These are phyloP conservation scores for Eupithecia tripunctaria DNA, from an alignment of 2,888 invertebrate species.

Conservation along the genomic window DNA sequence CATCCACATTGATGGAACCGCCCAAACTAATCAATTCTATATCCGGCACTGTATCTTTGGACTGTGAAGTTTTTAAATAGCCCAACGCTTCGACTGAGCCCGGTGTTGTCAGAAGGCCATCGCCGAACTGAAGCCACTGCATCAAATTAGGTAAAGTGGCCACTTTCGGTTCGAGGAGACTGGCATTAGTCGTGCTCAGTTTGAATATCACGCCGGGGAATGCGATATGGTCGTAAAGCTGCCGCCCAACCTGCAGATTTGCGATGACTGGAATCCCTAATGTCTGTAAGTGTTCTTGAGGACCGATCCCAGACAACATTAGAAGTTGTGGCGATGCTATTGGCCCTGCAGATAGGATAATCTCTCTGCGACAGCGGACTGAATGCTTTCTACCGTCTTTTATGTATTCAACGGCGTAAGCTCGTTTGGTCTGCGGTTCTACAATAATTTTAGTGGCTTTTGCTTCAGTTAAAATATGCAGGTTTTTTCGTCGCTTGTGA, in stretches of 20 bases:
- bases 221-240: conserved; percentile 86
- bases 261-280: conserved; percentile 85
- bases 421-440: conserved; percentile 84
- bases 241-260: conserved; percentile 87
- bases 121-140: conserved; percentile 78
- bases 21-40: conserved; percentile 87
- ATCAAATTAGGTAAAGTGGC: conserved; percentile 72
- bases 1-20: conserved; percentile 86
- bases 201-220: conserved; percentile 81
- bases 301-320: conserved; percentile 93
- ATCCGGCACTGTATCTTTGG: conserved; percentile 86
- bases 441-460: conserved; percentile 73
- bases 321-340: conserved; percentile 95
- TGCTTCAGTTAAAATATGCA: conserved; percentile 79
- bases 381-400: conserved; percentile 79
- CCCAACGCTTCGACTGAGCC: conserved; percentile 88
- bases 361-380: conserved; percentile 89
- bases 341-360: conserved; percentile 93
- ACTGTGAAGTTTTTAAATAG: conserved; percentile 85
- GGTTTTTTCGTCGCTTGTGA: conserved; percentile 85
- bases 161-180: conserved; percentile 71
- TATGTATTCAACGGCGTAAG: conserved; percentile 88
- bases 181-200: conserved; percentile 74
- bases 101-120: conserved; percentile 84
- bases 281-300: conserved; percentile 81